Percentiles rank a stretch among this genome's conserved stretches.
Evolutionary conservation across 2,888 invertebrate species (phyloP).

Genomic region (Scaptomyza cyrtandrae): DNA sequence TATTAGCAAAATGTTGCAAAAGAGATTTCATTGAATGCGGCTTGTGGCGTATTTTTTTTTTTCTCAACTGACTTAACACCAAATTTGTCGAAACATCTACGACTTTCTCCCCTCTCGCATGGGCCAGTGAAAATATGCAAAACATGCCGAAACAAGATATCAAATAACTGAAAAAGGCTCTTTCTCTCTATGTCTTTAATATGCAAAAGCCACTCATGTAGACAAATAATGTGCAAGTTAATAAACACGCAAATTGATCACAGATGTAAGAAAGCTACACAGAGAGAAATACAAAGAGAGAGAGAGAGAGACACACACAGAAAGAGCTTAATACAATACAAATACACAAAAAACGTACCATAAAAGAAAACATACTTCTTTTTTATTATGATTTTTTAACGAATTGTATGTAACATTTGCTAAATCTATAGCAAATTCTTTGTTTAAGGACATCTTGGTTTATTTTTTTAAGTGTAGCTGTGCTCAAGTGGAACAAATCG

Average conservation of each 20-base stretch:
- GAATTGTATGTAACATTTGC: no score
- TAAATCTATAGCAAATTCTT: no score
- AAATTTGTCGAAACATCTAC: constrained; percentile 13
- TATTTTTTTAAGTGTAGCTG: not conserved
- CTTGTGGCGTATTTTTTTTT: constrained; percentile 15
- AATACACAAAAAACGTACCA: no score
- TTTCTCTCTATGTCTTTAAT: constrained; percentile 34
- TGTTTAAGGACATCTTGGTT: not conserved
- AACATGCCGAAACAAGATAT: constrained; percentile 26
- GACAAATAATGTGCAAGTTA: constrained; percentile 60
- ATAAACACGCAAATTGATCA: constrained; percentile 51
- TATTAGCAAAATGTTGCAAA: constrained; percentile 46
- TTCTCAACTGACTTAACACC: constrained; percentile 42
- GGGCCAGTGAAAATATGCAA: constrained; percentile 40
- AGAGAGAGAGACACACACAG: no score
- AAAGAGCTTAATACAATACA: no score
- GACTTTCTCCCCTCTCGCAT: not conserved
- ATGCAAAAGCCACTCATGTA: constrained; percentile 62
- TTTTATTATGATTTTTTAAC: no score
- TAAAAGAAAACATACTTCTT: no score
- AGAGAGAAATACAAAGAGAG: no score
- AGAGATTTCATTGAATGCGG: constrained; percentile 17
- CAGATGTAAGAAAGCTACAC: not conserved
- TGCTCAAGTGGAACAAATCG: constrained; percentile 53
- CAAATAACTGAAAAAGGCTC: constrained; percentile 7